Evolutionary conservation across 1,140 invertebrate species (phyloP).

Genomic region (Megathymus violae): DNA sequence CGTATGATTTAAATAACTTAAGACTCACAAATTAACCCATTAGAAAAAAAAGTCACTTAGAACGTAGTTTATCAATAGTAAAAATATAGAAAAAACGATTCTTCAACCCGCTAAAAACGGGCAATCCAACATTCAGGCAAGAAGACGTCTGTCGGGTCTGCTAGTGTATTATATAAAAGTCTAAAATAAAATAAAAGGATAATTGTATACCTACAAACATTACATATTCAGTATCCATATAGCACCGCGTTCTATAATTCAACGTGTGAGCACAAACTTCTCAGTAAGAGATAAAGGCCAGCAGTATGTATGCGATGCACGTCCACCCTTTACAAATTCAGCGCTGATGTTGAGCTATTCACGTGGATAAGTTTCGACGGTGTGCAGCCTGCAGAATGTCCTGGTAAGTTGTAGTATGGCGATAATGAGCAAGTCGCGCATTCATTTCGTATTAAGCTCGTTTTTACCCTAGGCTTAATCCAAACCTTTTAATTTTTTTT

Average conservation of each 20-base stretch:
- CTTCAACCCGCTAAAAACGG: no score
- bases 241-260: slow-evolving; percentile 14
- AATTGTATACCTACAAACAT: neutral
- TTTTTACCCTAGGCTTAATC: no score
- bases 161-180: no score
- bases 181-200: no score
- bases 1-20: no score
- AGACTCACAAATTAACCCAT: no score
- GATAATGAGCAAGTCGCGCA: slow-evolving; percentile 68
- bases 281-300: slow-evolving; percentile 67
- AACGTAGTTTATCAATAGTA: no score
- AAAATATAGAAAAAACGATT: no score
- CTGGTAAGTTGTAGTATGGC: slow-evolving; percentile 66
- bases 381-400: slow-evolving; percentile 59
- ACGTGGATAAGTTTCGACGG: slow-evolving; percentile 72
- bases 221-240: slow-evolving; percentile 2
- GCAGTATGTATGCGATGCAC: slow-evolving; percentile 67
- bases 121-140: no score
- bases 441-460: slow-evolving; percentile 65
- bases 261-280: slow-evolving; percentile 50
- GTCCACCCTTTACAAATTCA: slow-evolving; percentile 80
- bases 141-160: no score
- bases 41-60: no score
- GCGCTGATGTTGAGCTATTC: slow-evolving; percentile 66
- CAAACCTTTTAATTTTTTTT: no score